phyloP scores from a whole-genome alignment of 1,140 invertebrate genomes.

The Portunus trituberculatus region DNA sequence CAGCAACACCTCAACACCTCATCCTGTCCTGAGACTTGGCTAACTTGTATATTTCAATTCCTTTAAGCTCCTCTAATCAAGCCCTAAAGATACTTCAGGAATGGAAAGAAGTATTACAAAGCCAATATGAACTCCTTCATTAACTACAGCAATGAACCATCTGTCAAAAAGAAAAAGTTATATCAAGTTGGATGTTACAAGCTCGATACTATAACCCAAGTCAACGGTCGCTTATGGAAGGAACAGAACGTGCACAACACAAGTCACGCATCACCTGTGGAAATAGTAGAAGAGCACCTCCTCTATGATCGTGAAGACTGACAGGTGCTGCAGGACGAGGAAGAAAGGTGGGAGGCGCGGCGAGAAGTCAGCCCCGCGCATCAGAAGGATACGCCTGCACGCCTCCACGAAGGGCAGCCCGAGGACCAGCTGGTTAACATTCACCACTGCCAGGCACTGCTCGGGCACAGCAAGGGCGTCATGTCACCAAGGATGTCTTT shows the following conservation, averaged over 20 bases:
- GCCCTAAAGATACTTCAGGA: background rate
- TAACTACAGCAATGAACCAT: background rate
- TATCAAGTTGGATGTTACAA: background rate
- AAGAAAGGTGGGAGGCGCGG: conserved; percentile 90
- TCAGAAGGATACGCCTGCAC: conserved; percentile 85
- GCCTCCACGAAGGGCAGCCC: conserved; percentile 84
- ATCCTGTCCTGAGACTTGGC: background rate
- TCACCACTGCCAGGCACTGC: conserved; percentile 84
- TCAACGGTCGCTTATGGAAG: no score
- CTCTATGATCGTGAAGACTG: conserved; percentile 89
- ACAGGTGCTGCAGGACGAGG: conserved; percentile 89
- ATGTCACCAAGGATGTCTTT: background rate
- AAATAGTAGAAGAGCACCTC: conserved; percentile 94
- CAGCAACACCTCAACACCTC: background rate
- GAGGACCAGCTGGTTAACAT: conserved; percentile 91
- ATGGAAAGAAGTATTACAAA: no score
- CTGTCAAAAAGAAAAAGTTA: background rate
- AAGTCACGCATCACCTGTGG: conserved; percentile 83
- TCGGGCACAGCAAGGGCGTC: conserved; percentile 81
- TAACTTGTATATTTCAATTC: background rate
- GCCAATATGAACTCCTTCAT: background rate
- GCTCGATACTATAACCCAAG: no score
- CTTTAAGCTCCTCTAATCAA: background rate
- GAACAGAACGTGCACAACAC: no score
- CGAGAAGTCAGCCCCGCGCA: conserved; percentile 86